These are phyloP conservation scores for Drosophila pegasa DNA, from an alignment of 2,888 invertebrate species.

Conservation along the genomic window DNA sequence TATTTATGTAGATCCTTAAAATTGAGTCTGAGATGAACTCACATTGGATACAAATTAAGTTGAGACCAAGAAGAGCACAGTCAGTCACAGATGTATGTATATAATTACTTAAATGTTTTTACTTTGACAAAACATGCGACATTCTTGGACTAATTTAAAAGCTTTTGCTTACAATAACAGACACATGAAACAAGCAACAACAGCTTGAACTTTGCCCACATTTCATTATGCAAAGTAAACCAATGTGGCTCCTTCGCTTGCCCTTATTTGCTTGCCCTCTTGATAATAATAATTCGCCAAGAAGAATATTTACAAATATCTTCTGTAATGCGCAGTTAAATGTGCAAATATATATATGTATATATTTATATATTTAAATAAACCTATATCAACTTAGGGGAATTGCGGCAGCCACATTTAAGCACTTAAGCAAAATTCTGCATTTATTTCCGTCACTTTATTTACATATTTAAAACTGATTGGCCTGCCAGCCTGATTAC, in stretches of 20 bases:
- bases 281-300: constrained; percentile 1
- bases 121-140: background rate
- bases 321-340: background rate
- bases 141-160: constrained; percentile 13
- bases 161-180: constrained; percentile 8
- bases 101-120: constrained; percentile 4
- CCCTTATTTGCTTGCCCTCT: background rate
- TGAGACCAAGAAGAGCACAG: background rate
- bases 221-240: constrained; percentile 70
- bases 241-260: constrained; percentile 14
- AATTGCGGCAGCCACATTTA: background rate
- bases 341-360: background rate
- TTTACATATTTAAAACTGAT: background rate
- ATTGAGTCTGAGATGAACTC: too few relatives aligned
- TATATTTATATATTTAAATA: background rate
- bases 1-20: background rate
- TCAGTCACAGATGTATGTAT: background rate
- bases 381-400: background rate
- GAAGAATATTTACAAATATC: constrained; percentile 4
- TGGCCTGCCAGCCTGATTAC: background rate
- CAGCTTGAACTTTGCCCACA: constrained; percentile 42
- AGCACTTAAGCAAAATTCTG: background rate
- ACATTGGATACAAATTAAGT: background rate
- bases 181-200: constrained; percentile 15
- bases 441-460: background rate